Evolutionary conservation across 2,113 vertebrate genomes (phyloP).

Genomic region (Cottus gobio): DNA sequence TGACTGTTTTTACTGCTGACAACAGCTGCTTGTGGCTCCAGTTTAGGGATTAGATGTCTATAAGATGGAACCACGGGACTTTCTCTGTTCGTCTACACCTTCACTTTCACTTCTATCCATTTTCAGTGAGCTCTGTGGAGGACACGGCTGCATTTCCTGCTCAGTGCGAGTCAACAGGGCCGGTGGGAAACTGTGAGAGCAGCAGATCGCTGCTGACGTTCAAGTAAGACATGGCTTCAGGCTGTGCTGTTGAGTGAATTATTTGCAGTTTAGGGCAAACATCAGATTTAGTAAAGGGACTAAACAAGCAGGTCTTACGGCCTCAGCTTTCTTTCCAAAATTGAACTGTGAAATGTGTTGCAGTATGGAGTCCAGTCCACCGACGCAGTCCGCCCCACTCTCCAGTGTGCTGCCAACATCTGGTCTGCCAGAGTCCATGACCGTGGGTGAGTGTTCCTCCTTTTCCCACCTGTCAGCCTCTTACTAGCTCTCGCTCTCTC

Average conservation of each 20-base stretch:
- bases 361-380: slow-evolving; percentile 88
- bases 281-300: not conserved
- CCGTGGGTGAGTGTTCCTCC: slow-evolving; percentile 88
- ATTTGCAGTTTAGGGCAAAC: not conserved
- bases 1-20: slow-evolving; percentile 8
- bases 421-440: slow-evolving; percentile 92
- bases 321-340: not conserved
- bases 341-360: slow-evolving; percentile 25
- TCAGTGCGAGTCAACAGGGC: slow-evolving; percentile 70
- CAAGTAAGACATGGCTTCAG: slow-evolving; percentile 77
- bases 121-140: slow-evolving; percentile 81
- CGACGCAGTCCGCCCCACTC: slow-evolving; percentile 76
- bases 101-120: slow-evolving; percentile 59
- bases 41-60: not conserved
- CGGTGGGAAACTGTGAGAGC: slow-evolving; percentile 72
- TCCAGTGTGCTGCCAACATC: slow-evolving; percentile 81
- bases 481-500: not conserved
- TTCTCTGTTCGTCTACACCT: slow-evolving; percentile 16
- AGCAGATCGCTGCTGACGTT: slow-evolving; percentile 81
- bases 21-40: not conserved
- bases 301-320: not conserved
- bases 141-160: slow-evolving; percentile 84
- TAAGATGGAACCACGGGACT: slow-evolving; percentile 22
- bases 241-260: not conserved
- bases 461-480: not conserved